Conservation (phyloP, 2,797 vertebrate genomes). For the Pachyuromys duprasi region DNA sequence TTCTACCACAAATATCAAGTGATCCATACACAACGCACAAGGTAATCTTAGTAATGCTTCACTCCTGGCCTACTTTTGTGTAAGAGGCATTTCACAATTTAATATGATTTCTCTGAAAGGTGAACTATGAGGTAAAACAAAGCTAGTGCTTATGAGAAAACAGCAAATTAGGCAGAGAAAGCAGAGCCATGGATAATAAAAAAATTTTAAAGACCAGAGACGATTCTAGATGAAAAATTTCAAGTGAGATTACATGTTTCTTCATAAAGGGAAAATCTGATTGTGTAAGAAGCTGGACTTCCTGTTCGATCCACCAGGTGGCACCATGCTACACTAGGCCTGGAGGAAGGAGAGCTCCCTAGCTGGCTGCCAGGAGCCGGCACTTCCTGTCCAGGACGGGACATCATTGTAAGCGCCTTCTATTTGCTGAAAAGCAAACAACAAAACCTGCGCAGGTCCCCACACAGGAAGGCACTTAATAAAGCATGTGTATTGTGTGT, state of each 20-base stretch:
- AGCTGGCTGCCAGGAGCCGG: constrained; percentile 7
- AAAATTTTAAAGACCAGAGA: background rate
- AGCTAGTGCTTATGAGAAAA: background rate
- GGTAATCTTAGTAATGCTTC: background rate
- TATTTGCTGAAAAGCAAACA: background rate
- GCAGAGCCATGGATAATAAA: background rate
- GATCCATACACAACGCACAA: background rate
- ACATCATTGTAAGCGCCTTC: background rate
- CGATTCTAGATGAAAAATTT: background rate
- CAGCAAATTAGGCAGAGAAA: background rate
- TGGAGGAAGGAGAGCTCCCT: background rate
- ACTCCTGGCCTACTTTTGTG: background rate
- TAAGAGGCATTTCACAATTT: constrained; percentile 21
- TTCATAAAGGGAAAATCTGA: background rate
- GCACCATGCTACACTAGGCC: background rate
- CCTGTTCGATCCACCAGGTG: constrained; percentile 67
- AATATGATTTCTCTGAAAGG: constrained; percentile 31
- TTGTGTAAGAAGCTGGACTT: background rate
- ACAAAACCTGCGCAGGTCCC: background rate
- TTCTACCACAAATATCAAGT: background rate
- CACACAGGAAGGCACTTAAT: background rate
- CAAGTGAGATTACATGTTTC: background rate
- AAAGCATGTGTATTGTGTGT: background rate
- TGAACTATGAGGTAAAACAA: background rate
- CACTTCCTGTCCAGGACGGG: background rate